Evolutionary conservation across 2,113 vertebrate genomes (phyloP).

Genomic region (Vulpes lagopus): DNA sequence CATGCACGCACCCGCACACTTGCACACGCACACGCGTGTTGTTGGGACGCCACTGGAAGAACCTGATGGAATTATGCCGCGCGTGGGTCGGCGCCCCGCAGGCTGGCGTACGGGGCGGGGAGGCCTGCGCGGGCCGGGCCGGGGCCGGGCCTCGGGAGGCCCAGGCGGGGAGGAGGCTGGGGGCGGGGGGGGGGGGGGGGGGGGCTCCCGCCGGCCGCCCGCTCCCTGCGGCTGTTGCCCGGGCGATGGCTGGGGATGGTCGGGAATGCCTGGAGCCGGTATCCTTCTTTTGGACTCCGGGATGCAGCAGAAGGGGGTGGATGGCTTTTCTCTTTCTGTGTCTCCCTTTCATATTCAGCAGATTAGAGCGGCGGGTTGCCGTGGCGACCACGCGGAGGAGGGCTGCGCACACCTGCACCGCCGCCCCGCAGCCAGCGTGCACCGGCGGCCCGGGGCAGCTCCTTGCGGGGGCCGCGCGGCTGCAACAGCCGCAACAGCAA

Average conservation of each 20-base stretch:
- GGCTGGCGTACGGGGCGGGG: background rate
- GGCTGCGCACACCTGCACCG: constrained; percentile 90
- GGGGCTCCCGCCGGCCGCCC: constrained; percentile 82
- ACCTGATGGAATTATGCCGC: constrained; percentile 16
- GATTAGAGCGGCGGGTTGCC: constrained; percentile 91
- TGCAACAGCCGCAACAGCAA: constrained; percentile 54
- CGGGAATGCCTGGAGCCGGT: constrained; percentile 88
- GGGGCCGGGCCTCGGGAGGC: background rate
- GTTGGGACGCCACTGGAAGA: background rate
- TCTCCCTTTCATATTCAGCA: constrained; percentile 88
- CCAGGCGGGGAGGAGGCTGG: background rate
- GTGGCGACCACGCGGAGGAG: constrained; percentile 87
- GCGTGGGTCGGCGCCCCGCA: background rate
- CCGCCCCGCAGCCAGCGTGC: constrained; percentile 80
- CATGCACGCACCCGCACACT: too few species aligned
- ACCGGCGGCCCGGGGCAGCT: constrained; percentile 74
- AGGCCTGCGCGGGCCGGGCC: background rate
- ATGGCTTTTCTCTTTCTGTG: constrained; percentile 88
- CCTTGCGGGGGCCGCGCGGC: constrained; percentile 51
- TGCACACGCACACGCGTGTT: background rate
- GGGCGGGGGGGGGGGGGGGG: background rate
- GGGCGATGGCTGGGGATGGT: constrained; percentile 89
- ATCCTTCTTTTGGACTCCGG: constrained; percentile 87
- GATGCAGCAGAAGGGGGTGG: constrained; percentile 89
- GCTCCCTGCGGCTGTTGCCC: constrained; percentile 89